Evolutionary conservation across 2,888 invertebrate species (phyloP).

Genomic region (Polyploca ridens): DNA sequence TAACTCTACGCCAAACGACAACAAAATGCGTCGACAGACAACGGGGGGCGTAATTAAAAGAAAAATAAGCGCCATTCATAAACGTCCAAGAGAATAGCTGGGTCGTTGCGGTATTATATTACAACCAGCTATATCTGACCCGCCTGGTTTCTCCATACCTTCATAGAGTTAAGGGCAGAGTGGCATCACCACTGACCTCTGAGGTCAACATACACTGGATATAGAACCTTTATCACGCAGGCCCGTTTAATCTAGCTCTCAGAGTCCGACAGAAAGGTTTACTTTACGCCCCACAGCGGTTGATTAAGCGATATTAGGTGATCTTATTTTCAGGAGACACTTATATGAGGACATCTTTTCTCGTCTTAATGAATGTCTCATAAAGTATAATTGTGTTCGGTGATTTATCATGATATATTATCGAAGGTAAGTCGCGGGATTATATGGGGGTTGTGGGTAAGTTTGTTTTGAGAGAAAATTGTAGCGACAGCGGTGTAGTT

Average conservation of each 20-base stretch:
- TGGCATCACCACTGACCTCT: constrained; percentile 24
- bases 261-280: constrained; percentile 60
- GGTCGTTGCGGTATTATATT: constrained; percentile 69
- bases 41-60: constrained; percentile 79
- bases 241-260: constrained; percentile 81
- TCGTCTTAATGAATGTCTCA: constrained; percentile 53
- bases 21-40: constrained; percentile 62
- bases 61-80: constrained; percentile 83
- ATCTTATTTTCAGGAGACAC: constrained; percentile 63
- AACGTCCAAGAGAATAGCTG: constrained; percentile 73
- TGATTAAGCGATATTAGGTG: constrained; percentile 69
- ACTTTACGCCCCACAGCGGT: constrained; percentile 60
- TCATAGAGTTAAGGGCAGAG: constrained; percentile 26
- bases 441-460: constrained; percentile 16
- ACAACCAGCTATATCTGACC: constrained; percentile 55
- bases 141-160: constrained; percentile 31
- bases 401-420: constrained; percentile 34
- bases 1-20: constrained; percentile 35
- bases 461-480: neutral
- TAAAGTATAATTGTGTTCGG: constrained; percentile 48
- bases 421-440: constrained; percentile 14
- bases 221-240: constrained; percentile 68
- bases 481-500: neutral
- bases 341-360: constrained; percentile 54
- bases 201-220: constrained; percentile 54